Percentiles rank a stretch among this genome's conserved stretches.
Evolutionary conservation across 2,797 vertebrate species (phyloP).

Genomic region (Oceanodroma leucorhoa): DNA sequence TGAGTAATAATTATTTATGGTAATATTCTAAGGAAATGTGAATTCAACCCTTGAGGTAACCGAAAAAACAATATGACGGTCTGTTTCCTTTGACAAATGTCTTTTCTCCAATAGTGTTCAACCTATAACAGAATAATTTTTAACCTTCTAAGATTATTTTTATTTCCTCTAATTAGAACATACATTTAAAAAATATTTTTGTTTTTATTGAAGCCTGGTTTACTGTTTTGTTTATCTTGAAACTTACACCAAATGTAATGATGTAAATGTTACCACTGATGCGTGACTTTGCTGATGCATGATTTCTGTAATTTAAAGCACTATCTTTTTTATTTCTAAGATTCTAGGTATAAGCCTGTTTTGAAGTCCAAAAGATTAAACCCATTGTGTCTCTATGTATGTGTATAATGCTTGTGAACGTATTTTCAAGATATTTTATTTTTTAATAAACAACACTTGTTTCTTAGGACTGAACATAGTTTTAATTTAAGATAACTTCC

Average conservation of each 20-base stretch:
- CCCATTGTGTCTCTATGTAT: background rate
- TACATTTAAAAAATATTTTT: background rate
- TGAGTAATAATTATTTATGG: background rate
- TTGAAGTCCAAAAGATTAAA: background rate
- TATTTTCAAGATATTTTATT: background rate
- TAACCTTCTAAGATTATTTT: background rate
- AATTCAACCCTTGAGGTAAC: background rate
- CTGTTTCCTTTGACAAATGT: background rate
- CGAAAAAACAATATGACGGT: background rate
- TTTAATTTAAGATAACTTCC: background rate
- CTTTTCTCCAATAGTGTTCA: background rate
- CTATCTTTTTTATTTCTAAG: background rate
- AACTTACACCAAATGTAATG: background rate
- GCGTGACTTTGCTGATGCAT: background rate
- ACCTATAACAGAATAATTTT: background rate
- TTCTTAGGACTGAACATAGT: background rate
- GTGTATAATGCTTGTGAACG: background rate
- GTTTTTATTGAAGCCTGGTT: background rate
- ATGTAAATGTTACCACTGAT: background rate
- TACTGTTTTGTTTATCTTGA: background rate
- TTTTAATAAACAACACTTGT: conserved; percentile 21
- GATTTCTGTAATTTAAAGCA: background rate
- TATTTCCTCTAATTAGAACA: background rate
- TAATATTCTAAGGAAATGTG: background rate
- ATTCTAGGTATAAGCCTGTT: background rate